A percentile compares a stretch with the other conserved stretches of the same genome.
Conservation (phyloP, 2,888 invertebrate species). For the Esperia sulphurella region DNA sequence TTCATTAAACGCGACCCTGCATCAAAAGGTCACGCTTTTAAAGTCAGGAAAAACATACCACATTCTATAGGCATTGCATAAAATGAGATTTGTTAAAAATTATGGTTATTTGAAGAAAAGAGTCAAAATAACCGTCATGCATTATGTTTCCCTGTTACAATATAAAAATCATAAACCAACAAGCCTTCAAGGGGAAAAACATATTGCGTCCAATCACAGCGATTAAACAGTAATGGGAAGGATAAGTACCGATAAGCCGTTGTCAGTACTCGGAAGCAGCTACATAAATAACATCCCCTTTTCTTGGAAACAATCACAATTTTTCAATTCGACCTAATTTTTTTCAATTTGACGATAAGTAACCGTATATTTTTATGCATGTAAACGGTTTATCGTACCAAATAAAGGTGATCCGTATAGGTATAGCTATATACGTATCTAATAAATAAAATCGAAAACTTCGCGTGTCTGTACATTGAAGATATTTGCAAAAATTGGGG, state of each 20-base stretch:
- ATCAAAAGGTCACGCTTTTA: conserved; percentile 53
- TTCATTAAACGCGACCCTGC: conserved; percentile 45
- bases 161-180: neutral
- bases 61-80: conserved; percentile 1
- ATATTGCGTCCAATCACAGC: no score
- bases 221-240: conserved; percentile 20
- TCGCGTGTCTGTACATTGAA: no score
- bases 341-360: conserved; percentile 28
- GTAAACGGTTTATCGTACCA: no score
- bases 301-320: conserved; percentile 41
- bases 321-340: conserved; percentile 29
- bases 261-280: conserved; percentile 20
- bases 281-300: conserved; percentile 43
- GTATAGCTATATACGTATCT: no score
- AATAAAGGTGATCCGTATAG: no score
- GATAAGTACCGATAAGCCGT: conserved; percentile 48
- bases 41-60: conserved; percentile 34
- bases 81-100: no score
- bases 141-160: no score
- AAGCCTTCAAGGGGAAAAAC: neutral
- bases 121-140: no score
- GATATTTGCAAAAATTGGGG: no score
- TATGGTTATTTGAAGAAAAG: no score
- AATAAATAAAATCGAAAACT: no score
- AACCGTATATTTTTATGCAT: no score